Base-by-base conservation (phyloP, 2,888 invertebrate genomes). In the Fragum sueziense region DNA sequence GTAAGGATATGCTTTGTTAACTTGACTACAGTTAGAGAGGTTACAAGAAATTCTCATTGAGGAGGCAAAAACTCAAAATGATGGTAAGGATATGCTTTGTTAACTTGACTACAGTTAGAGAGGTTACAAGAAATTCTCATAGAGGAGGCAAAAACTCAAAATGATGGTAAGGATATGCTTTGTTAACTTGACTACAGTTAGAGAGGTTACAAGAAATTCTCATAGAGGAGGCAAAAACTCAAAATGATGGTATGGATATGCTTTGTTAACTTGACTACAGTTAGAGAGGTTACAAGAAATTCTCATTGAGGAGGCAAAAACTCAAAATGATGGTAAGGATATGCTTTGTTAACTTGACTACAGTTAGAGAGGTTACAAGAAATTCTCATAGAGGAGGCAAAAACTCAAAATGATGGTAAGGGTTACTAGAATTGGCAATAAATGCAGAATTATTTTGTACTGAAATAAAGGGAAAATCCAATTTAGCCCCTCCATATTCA, bases 91-190 rank as follows among this genome's bases (percentile, higher is more conserved):
- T n/a, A n/a, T n/a, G n/a, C n/a, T n/a, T n/a, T n/a, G n/a, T n/a
- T n/a, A n/a, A n/a, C n/a, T n/a, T n/a, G n/a, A n/a, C 95, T 95
- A 0, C 93, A 94, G 25, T 92, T 96, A 1, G 93, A 94, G 1
- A 93, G 94, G 7, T 91, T 96, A 1, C 94, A 94, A 80, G 89
- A 92, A 34, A 80, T 84, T 33, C 86, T 82, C 29, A 80, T 86
- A 76, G 83, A 85, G 54, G 88, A 87, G 37, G 78, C 75, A 2
- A 79, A 81, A 47, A 76, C 65, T 37, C 76, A 84, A 68, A 84
- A 84, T 75, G 84, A 79, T 59, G 76, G 75, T 31, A 72, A 22
- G 54, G n/a, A n/a, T n/a, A n/a, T n/a, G n/a, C n/a, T n/a, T n/a
- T n/a, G n/a, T n/a, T n/a, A n/a, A n/a, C n/a, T n/a, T n/a, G n/a